Base-by-base conservation (phyloP, 2,888 invertebrate species). In the Clunio marinus region DNA sequence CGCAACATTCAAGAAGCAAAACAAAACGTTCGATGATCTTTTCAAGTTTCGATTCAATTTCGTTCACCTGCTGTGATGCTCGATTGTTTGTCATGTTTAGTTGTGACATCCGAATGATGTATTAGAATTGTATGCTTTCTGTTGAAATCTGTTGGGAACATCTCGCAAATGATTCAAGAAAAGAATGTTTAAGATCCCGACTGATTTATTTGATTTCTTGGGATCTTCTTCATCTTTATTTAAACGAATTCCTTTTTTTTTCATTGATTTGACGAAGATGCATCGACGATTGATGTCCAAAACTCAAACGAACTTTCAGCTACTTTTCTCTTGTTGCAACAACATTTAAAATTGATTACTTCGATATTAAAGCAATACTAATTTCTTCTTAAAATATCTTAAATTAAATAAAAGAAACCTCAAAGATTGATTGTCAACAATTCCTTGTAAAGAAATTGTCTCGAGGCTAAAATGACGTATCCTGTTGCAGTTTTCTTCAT, bases 11-110 rank as follows among this genome's bases (percentile, higher is more conserved):
- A n/a, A n/a, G n/a, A n/a, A 15, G 41, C 41, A 41, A 41, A 41
- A 10, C n/a, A 41, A 41, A 41, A 41, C 15, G n/a, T 41, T 32
- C 35, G 41, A 41, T 41, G 41, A 41, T 41, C 41, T 41, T 41
- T 41, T 41, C n/a, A 41, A 41, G 41, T 41, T 13, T 41, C 41
- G 41, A 13, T 41, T 15, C n/a, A 3, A 3, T 4, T 8, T 8
- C 13, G 15, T 65, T 13, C 63, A 65, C 63, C 63, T 65, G 63
- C 63, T 65, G 63, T 27, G 63, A 65, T 65, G 17, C 24, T 28
- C 27, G 17, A 65, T 65, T 65, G 63, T 65, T 65, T 46, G 63
- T 65, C 46, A 46, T 65, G 45, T 45, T 65, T 46, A 65, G 63
- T 65, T 65, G 46, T 65, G 63, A 65, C 63, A 65, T 28, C 8